phyloP scores from a whole-genome alignment of 2,888 invertebrate species.

The Drosophila koepferae region DNA sequence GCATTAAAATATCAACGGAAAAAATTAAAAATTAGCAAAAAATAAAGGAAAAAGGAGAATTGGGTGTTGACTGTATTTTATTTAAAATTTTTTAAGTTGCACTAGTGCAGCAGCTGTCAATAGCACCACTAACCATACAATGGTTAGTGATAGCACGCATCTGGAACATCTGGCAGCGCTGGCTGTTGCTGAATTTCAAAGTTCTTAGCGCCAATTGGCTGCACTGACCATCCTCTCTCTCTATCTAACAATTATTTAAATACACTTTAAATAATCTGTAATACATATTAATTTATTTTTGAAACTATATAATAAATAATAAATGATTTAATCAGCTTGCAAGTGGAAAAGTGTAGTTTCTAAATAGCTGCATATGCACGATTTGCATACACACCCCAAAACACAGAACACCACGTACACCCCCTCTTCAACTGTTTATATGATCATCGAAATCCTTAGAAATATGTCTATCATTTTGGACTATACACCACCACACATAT shows the following conservation, averaged over 20 bases:
- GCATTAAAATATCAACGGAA: no score
- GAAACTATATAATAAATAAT: constrained; percentile 76
- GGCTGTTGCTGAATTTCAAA: not conserved
- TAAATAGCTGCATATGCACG: constrained; percentile 24
- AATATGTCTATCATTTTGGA: constrained; percentile 17
- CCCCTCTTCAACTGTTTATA: not conserved
- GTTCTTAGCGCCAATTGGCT: not conserved
- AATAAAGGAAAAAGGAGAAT: no score
- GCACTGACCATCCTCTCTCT: not conserved
- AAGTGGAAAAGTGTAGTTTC: constrained; percentile 49
- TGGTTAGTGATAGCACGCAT: no score
- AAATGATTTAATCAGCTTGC: constrained; percentile 59
- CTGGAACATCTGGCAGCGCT: constrained; percentile 1
- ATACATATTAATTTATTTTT: constrained; percentile 42
- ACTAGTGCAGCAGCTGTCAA: not conserved
- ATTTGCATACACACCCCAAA: constrained; percentile 8
- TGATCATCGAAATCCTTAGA: not conserved
- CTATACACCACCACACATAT: constrained; percentile 12
- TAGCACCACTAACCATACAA: no score
- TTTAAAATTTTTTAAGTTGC: no score
- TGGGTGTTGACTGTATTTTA: no score
- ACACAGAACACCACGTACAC: constrained; percentile 10
- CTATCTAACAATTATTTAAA: not conserved
- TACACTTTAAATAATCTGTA: not conserved
- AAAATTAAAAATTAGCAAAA: no score